Percentiles rank a stretch among this genome's conserved stretches.
These are phyloP conservation scores for Enteromius mattozi DNA, from an alignment of 2,797 vertebrate genomes.

Conservation along the genomic window DNA sequence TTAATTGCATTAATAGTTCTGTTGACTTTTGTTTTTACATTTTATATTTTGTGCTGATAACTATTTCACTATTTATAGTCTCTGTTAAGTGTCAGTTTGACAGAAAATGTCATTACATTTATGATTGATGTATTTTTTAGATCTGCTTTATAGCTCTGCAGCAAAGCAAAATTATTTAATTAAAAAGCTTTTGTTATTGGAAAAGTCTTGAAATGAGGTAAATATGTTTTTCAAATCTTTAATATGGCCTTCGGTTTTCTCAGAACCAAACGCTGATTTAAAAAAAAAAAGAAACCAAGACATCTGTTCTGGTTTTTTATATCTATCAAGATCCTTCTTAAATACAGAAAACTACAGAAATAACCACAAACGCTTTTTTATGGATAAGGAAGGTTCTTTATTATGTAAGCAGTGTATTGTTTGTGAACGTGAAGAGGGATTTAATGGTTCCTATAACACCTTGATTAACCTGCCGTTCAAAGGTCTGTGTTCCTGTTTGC, in stretches of 20 bases:
- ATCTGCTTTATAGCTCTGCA: background rate
- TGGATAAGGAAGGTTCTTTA: background rate
- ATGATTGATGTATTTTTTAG: background rate
- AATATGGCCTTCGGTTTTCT: background rate
- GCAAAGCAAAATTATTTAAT: background rate
- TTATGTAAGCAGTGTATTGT: constrained; percentile 31
- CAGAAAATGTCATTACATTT: background rate
- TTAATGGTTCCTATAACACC: background rate
- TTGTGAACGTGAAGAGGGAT: constrained; percentile 19
- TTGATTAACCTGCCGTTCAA: constrained; percentile 19
- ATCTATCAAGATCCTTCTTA: background rate
- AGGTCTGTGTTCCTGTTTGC: constrained; percentile 28
- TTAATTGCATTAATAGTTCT: no score
- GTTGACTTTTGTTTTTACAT: background rate
- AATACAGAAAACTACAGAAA: background rate
- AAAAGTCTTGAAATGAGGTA: background rate
- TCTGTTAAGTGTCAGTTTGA: background rate
- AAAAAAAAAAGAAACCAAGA: background rate
- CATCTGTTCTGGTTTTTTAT: background rate
- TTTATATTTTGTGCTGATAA: background rate
- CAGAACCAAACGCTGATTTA: background rate
- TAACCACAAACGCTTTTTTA: background rate
- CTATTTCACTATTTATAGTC: background rate
- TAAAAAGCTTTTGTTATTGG: background rate
- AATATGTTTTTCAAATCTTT: background rate